phyloP scores from a whole-genome alignment of 2,888 invertebrate genomes.

The Craniophora ligustri region DNA sequence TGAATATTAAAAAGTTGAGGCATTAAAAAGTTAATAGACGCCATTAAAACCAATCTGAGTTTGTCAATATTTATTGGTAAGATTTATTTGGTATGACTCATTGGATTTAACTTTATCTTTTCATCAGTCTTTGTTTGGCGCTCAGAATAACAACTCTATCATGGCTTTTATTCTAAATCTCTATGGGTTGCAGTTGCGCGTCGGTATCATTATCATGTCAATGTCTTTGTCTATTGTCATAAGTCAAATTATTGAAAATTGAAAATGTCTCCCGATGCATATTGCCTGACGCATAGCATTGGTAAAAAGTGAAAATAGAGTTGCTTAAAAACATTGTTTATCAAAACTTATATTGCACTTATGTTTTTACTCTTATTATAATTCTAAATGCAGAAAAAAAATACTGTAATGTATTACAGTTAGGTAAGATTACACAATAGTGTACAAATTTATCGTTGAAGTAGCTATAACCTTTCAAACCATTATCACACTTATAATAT shows the following conservation, averaged over 20 bases:
- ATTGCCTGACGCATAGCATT: not conserved
- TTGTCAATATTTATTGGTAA: too few species aligned
- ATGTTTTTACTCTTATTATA: not conserved
- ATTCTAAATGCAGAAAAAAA: conserved; percentile 7
- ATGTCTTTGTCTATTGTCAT: not conserved
- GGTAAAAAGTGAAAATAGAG: not conserved
- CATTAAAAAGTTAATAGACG: too few species aligned
- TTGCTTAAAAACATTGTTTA: not conserved
- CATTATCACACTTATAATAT: not conserved
- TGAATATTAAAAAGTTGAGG: too few species aligned
- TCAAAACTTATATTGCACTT: not conserved
- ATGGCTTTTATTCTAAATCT: too few species aligned
- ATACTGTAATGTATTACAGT: conserved; percentile 1
- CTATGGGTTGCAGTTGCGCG: too few species aligned
- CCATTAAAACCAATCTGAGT: too few species aligned
- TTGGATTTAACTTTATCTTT: too few species aligned
- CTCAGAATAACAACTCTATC: too few species aligned
- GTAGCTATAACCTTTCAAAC: conserved; percentile 23
- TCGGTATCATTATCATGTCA: not conserved
- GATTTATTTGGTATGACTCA: too few species aligned
- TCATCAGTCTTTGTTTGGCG: not conserved
- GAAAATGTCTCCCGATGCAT: not conserved
- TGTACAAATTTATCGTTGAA: not conserved
- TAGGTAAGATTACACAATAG: conserved; percentile 6
- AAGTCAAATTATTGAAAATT: not conserved